Conservation (phyloP, 53 echinoderm and acorn worm genomes). For the Paracentrotus lividus region DNA sequence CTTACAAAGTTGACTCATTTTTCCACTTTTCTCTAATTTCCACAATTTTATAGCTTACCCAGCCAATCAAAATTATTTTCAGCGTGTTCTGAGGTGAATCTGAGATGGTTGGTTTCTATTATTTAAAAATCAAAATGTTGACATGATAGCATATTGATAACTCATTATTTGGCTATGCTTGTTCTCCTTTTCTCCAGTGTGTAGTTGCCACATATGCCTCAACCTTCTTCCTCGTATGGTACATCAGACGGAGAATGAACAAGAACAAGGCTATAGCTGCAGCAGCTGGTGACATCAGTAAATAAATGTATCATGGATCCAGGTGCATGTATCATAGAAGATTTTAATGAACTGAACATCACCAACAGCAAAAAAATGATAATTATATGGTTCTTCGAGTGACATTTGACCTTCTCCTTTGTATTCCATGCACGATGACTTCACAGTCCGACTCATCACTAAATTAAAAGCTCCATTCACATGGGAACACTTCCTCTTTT, state of each 20-base stretch:
- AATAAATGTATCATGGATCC: neutral
- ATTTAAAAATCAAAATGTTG: no score
- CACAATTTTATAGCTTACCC: no score
- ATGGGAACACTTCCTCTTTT: neutral
- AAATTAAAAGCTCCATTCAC: neutral
- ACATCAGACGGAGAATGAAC: slow-evolving; percentile 78
- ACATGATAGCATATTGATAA: no score
- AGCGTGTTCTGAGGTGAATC: no score
- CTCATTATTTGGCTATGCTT: neutral
- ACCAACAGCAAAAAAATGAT: neutral
- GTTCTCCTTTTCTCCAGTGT: slow-evolving; percentile 76
- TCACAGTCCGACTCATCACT: neutral
- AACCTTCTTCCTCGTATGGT: slow-evolving; percentile 85
- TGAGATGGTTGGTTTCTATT: no score
- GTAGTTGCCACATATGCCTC: slow-evolving; percentile 87
- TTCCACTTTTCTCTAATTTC: no score
- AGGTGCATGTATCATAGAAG: slow-evolving; percentile 42
- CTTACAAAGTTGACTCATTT: no score
- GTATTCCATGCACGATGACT: neutral
- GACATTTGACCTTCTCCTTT: slow-evolving; percentile 13
- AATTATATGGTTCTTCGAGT: neutral
- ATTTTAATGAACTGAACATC: neutral
- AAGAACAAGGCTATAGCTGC: slow-evolving; percentile 78
- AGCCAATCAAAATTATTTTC: no score
- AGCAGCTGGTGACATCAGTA: slow-evolving; percentile 58